Base-by-base conservation (phyloP, 2,797 vertebrate genomes). In the Sphenopsis melanotis region DNA sequence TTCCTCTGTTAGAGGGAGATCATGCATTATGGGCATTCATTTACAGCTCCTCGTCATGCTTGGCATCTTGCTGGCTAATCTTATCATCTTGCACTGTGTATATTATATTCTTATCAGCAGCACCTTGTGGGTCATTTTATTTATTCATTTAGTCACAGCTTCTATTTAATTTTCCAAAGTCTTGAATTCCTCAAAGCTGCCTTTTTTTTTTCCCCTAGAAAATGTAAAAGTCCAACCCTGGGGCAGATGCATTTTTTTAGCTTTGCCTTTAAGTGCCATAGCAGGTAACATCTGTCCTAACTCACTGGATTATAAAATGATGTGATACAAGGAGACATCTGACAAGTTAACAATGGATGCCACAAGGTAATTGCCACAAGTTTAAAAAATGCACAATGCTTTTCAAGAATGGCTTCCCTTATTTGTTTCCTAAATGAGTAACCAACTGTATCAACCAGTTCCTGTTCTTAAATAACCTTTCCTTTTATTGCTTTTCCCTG, bases 41-140 rank as follows among this genome's bases (percentile, higher is more conserved):
- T 63, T 34, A 24, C 1, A 57, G 63, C 8, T 72, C 42, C 32
- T 53, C 15, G 72, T 74, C 19, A 53, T 10, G 2, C 5, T 27
- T 63, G 34, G n/a, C 29, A 52, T 30, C 63, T 37, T 77, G 32
- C 44, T 34, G 21, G 52, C 32, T 66, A 64, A 63, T 34, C 32
- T 41, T 29, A 60, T 3, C 56, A 56, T 16, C 30, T 80, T 63
- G 21, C 16, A 79, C 1, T 37, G 9, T 23, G 16, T 29, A 30
- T 27, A 17, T 26, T 27, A 18, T 70, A 66, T 49, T 57, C 49
- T 52, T 49, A 78, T 32, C 16, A 70, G 18, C 17, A 66, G 21
- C 50, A 77, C 7, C 8, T 61, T 39, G 13, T 41, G 5, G 3
- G 0, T 2, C 13, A 36, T 39, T 44, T 24, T 2, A 1, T 75